Evolutionary conservation across 1,140 invertebrate genomes (phyloP).

Genomic region (Micrasema longulum): DNA sequence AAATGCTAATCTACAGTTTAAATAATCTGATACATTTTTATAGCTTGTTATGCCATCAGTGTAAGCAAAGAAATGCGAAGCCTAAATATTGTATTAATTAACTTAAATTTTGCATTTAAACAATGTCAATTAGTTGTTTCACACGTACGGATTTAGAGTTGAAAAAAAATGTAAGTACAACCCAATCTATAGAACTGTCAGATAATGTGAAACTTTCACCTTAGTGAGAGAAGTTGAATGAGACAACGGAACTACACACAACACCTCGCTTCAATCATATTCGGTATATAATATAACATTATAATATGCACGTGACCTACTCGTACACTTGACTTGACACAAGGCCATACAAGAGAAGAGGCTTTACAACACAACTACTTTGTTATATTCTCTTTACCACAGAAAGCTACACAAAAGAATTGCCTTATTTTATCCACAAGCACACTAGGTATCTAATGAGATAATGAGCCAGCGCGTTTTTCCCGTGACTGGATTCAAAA

Average conservation of each 20-base stretch:
- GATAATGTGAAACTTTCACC: conserved; percentile 30
- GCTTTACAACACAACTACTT: no score
- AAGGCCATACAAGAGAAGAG: background rate
- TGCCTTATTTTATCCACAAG: background rate
- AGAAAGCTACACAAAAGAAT: background rate
- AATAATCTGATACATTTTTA: no score
- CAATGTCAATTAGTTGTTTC: no score
- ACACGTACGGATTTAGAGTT: no score
- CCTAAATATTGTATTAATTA: no score
- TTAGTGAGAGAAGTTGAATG: background rate
- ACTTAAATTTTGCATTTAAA: no score
- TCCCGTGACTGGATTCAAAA: no score
- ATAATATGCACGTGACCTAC: conserved; percentile 15
- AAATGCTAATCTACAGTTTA: no score
- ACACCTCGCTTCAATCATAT: conserved; percentile 1
- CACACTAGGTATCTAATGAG: background rate
- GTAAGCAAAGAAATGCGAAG: no score
- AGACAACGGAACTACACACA: conserved; percentile 12
- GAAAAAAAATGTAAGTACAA: no score
- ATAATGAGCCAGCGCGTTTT: no score
- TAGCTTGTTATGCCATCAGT: no score
- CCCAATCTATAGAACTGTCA: background rate
- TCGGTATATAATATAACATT: background rate
- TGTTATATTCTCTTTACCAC: background rate
- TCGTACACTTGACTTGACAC: conserved; percentile 18